Base-by-base conservation (phyloP, 35 echinoderm and acorn worm genomes). In the Diadema setosum region DNA sequence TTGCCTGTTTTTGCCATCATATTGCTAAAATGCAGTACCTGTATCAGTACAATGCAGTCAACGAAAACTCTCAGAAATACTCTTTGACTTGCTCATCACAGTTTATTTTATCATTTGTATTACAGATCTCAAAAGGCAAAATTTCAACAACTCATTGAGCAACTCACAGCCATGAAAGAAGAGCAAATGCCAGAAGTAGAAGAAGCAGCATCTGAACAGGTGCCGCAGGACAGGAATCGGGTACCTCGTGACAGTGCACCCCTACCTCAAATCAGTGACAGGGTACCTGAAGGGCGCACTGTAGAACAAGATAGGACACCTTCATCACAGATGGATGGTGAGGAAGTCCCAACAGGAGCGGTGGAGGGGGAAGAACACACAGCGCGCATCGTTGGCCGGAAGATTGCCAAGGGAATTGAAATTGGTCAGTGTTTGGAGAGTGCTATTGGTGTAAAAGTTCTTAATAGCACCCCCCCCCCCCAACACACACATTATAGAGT, bases 101-200 rank as follows among this genome's bases (percentile, higher is more conserved):
- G n/a, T n/a, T n/a, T n/a, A n/a, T n/a, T n/a, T n/a, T n/a, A n/a
- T n/a, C n/a, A n/a, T n/a, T n/a, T 31, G 9, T 67, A 33, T 29
- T 11, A 15, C 63, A 84, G 80, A 46, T 27, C 56, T 58, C 76
- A 88, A 42, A 49, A 83, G 18, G 52, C 49, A 84, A 40, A 48
- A 65, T 94, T 94, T 58, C 78, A 94, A 34, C 64, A 78, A 27
- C 57, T 82, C 16, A 94, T 94, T 34, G 20, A 83, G 32, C 31
- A 89, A 17, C 65, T 95, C 5, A 91, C 93, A 0, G 93, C 89
- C 11, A 57, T 95, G 80, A 87, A 58, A 87, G 75, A 78, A 31
- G 83, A 95, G 59, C 25, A 50, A 35, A 14, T 65, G 35, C 70
- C 80, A 33, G 46, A 84, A 83, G 48, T 45, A 33, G 34, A 43